These are phyloP conservation scores for Hypotaenidia okinawae DNA, from an alignment of 2,797 vertebrate genomes.

Conservation along the genomic window DNA sequence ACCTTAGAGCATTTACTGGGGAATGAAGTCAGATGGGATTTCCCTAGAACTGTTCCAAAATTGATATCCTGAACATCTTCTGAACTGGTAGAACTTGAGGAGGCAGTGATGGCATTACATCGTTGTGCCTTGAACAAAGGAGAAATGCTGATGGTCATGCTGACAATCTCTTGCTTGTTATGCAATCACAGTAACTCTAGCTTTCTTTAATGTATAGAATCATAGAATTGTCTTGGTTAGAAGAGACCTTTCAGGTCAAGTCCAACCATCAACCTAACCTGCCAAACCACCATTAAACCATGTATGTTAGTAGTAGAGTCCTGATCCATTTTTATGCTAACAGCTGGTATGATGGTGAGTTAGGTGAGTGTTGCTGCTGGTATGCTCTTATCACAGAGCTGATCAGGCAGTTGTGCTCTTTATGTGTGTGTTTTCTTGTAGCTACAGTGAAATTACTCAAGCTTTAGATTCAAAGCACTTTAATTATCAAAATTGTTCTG, in stretches of 20 bases:
- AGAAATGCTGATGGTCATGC: background rate
- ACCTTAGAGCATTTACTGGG: background rate
- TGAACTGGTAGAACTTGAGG: background rate
- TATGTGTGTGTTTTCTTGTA: background rate
- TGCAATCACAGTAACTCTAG: background rate
- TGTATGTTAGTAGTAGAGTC: background rate
- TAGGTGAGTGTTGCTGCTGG: background rate
- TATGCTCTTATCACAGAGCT: background rate
- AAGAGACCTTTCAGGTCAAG: too few species aligned
- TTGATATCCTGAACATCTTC: background rate
- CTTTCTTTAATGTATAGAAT: background rate
- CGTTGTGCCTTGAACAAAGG: background rate
- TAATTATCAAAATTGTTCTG: background rate
- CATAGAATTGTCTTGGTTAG: too few species aligned
- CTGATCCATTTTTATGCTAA: background rate
- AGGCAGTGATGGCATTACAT: background rate
- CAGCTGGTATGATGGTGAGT: fast-evolving
- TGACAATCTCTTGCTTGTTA: background rate
- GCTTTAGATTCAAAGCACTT: background rate
- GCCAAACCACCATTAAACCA: background rate
- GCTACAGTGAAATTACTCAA: background rate
- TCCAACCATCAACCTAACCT: too few species aligned
- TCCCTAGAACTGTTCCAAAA: background rate
- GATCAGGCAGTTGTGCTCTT: background rate
- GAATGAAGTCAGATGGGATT: background rate